These are phyloP conservation scores for Hystrix brachyura DNA, from an alignment of 2,113 vertebrate species.

Conservation along the genomic window DNA sequence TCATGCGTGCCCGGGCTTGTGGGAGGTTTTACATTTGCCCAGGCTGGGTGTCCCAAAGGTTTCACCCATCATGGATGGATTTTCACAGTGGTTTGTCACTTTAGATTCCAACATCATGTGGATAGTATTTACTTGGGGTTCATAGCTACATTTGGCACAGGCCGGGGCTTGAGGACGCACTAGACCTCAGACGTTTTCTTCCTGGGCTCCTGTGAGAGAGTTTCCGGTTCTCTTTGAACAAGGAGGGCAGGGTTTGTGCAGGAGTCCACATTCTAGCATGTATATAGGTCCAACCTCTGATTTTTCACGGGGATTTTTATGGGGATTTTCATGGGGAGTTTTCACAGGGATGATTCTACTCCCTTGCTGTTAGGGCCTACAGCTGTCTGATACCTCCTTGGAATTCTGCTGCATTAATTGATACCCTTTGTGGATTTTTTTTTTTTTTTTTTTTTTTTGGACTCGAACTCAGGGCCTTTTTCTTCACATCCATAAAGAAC, in stretches of 20 bases:
- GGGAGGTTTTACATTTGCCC: conserved; percentile 26
- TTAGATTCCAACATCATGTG: neutral
- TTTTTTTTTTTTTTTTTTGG: too few relatives aligned
- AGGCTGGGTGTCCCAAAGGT: neutral
- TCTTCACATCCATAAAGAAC: neutral
- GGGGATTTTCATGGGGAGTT: too few relatives aligned
- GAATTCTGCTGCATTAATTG: neutral
- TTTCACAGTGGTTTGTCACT: neutral
- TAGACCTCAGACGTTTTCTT: neutral
- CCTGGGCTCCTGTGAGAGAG: neutral
- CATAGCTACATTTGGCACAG: neutral
- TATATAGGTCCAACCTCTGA: neutral
- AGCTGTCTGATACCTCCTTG: neutral
- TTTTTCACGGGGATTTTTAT: neutral
- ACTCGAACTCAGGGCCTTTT: too few relatives aligned
- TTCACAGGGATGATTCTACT: neutral
- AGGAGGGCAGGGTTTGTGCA: neutral
- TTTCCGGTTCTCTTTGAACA: neutral
- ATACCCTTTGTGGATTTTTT: neutral
- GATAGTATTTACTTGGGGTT: neutral
- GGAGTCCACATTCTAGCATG: neutral
- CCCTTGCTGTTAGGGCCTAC: neutral
- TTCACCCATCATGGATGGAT: conserved; percentile 11
- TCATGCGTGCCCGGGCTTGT: conserved; percentile 23
- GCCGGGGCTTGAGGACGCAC: neutral